Evolutionary conservation across 2,888 invertebrate species (phyloP).

Genomic region (Campoplex nolae): DNA sequence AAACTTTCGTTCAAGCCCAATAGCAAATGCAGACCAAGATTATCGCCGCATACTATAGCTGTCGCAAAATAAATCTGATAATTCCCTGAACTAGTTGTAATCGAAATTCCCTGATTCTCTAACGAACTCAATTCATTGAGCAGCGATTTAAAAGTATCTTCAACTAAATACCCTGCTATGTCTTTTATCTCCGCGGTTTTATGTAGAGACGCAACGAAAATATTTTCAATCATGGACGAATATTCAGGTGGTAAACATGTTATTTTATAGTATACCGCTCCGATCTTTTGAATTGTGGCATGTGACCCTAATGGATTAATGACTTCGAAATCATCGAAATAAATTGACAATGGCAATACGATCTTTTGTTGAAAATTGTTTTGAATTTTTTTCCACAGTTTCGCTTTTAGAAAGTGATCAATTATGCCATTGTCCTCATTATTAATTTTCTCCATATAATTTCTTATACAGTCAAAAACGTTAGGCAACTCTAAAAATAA

Average conservation of each 20-base stretch:
- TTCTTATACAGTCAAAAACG: too few species aligned
- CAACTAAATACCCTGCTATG: neutral
- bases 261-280: constrained; percentile 61
- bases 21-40: constrained; percentile 67
- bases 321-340: constrained; percentile 60
- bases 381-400: constrained; percentile 10
- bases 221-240: constrained; percentile 56
- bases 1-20: constrained; percentile 69
- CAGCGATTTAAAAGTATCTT: constrained; percentile 57
- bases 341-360: constrained; percentile 55
- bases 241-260: constrained; percentile 56
- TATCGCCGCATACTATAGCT: too few species aligned
- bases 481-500: constrained; percentile 50
- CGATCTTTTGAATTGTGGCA: constrained; percentile 56
- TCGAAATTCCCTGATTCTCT: constrained; percentile 65
- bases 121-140: constrained; percentile 60
- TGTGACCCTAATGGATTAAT: constrained; percentile 61
- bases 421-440: neutral
- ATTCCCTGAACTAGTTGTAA: constrained; percentile 31
- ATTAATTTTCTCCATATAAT: constrained; percentile 37
- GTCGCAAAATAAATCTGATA: constrained; percentile 63
- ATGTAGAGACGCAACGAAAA: constrained; percentile 55
- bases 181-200: too few species aligned
- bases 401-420: constrained; percentile 10
- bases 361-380: constrained; percentile 32